These are phyloP conservation scores for Microcebus ravelobensis DNA, from an alignment of 2,113 vertebrate species.

Conservation along the genomic window DNA sequence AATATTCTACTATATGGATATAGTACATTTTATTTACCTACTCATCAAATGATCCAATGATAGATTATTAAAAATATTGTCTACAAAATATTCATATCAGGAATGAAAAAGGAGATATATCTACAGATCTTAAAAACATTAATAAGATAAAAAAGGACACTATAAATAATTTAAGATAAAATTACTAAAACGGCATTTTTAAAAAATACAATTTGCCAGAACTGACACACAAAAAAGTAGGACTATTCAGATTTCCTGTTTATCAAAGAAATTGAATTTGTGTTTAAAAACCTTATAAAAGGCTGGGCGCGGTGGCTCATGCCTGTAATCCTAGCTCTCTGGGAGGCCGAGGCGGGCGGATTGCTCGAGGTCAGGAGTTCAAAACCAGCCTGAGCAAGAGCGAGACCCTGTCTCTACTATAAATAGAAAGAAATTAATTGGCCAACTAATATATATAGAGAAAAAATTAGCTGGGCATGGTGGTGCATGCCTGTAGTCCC, in stretches of 20 bases:
- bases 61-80: slow-evolving; percentile 32
- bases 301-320: no score
- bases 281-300: slow-evolving; percentile 10
- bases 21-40: background rate
- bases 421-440: no score
- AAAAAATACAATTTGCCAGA: background rate
- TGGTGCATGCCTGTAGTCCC: no score
- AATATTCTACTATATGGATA: background rate
- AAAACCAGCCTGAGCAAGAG: no score
- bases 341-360: no score
- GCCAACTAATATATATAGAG: no score
- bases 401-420: no score
- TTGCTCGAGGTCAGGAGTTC: no score
- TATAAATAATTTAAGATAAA: slow-evolving; percentile 30
- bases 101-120: slow-evolving; percentile 16
- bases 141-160: background rate
- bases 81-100: background rate
- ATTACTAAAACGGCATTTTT: slow-evolving; percentile 26
- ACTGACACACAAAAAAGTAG: background rate
- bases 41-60: background rate
- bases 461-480: no score
- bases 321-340: no score
- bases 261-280: slow-evolving; percentile 35
- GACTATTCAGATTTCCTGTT: background rate
- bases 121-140: slow-evolving; percentile 18